A percentile compares a stretch with the other conserved stretches of the same genome.
Evolutionary conservation across 2,888 invertebrate genomes (phyloP).

Genomic region (Pomacea canaliculata): DNA sequence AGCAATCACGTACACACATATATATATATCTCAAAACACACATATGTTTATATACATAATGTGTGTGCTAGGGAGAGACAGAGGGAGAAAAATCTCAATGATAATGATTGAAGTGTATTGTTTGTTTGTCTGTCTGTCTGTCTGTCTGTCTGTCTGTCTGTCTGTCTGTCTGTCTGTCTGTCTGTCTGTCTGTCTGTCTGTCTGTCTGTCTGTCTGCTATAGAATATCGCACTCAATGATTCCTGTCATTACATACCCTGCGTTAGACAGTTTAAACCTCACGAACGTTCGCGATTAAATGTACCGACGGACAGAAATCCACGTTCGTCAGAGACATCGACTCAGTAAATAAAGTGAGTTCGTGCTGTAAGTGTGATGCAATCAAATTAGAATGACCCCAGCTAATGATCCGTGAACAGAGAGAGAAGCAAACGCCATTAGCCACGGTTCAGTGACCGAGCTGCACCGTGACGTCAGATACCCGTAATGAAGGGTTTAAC

Average conservation of each 20-base stretch:
- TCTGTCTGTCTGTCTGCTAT: not conserved
- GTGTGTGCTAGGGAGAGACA: slow-evolving; percentile 9
- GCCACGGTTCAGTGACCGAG: too few relatives aligned
- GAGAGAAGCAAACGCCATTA: too few relatives aligned
- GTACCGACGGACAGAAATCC: not conserved
- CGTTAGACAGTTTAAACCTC: not conserved
- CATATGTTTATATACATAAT: not conserved
- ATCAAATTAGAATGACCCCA: not conserved
- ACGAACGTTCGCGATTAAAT: not conserved
- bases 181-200: not conserved
- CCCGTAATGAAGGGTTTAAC: too few relatives aligned
- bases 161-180: not conserved
- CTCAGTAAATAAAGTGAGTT: too few relatives aligned
- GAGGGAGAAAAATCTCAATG: not conserved
- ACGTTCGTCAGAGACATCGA: too few relatives aligned
- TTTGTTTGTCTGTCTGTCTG: not conserved
- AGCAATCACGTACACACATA: too few relatives aligned
- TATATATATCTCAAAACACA: not conserved
- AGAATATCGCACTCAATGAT: too few relatives aligned
- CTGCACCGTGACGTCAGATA: too few relatives aligned
- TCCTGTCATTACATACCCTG: too few relatives aligned
- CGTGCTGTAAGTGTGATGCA: not conserved
- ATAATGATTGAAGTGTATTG: not conserved
- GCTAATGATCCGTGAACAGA: too few relatives aligned
- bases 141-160: not conserved